phyloP scores from a whole-genome alignment of 2,888 invertebrate genomes.

The Phortica okadai region DNA sequence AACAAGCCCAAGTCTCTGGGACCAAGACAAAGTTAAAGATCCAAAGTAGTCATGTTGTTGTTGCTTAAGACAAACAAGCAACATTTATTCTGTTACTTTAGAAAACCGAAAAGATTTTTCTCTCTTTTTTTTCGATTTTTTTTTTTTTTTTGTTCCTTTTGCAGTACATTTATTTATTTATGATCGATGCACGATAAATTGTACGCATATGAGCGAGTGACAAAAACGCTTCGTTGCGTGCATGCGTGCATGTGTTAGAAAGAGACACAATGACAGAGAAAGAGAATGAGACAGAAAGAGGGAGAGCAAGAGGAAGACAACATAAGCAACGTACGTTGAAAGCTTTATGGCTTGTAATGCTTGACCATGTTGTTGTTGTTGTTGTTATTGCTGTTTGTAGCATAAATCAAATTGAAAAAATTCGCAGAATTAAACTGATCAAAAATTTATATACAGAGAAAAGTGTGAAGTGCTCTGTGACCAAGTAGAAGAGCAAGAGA shows the following conservation, averaged over 20 bases:
- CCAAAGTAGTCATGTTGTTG: too few species aligned
- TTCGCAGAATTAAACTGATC: conserved; percentile 59
- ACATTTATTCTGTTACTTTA: neutral
- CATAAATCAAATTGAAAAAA: conserved; percentile 72
- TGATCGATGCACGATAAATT: conserved; percentile 66
- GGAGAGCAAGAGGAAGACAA: neutral
- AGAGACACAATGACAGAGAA: neutral
- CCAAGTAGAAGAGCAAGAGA: neutral
- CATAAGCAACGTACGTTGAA: neutral
- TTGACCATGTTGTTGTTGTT: conserved; percentile 20
- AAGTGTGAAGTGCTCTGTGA: conserved; percentile 40
- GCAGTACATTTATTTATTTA: conserved; percentile 55
- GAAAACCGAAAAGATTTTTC: neutral
- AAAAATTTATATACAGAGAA: conserved; percentile 19
- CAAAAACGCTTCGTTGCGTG: neutral
- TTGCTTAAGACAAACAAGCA: neutral
- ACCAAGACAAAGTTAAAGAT: too few species aligned
- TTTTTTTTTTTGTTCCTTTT: neutral
- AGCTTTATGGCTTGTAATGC: neutral
- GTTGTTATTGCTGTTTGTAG: conserved; percentile 46
- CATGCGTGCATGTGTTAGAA: neutral
- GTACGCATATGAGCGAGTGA: conserved; percentile 35
- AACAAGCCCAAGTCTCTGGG: neutral
- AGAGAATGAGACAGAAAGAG: conserved; percentile 12
- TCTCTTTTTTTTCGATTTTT: neutral